Evolutionary conservation across 2,888 invertebrate species (phyloP).

Genomic region (Mechanitis messenoides): DNA sequence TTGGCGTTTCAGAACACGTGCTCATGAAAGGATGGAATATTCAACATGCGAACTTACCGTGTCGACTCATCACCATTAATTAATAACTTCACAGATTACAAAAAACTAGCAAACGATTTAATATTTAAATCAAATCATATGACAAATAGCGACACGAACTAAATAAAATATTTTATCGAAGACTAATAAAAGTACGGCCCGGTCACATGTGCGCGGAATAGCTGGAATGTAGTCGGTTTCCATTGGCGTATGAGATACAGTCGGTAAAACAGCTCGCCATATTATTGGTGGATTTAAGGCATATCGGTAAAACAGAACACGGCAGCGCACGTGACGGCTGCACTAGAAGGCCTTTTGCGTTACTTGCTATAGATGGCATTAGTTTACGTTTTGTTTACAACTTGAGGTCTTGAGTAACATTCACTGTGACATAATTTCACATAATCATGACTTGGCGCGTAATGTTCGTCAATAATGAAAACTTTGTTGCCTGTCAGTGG

Average conservation of each 20-base stretch:
- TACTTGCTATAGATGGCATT: constrained; percentile 47
- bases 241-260: constrained; percentile 46
- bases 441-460: constrained; percentile 37
- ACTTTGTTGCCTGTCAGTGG: constrained; percentile 26
- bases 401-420: constrained; percentile 26
- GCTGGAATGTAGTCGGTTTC: constrained; percentile 40
- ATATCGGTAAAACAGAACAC: constrained; percentile 45
- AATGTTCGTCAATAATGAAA: constrained; percentile 34
- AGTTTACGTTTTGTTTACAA: constrained; percentile 50
- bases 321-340: constrained; percentile 52
- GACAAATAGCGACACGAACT: constrained; percentile 14
- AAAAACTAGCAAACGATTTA: constrained; percentile 9
- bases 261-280: constrained; percentile 38
- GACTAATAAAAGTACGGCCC: constrained; percentile 33
- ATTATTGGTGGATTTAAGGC: constrained; percentile 41
- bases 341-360: constrained; percentile 33
- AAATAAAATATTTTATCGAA: constrained; percentile 25
- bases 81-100: constrained; percentile 22
- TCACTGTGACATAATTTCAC: constrained; percentile 57
- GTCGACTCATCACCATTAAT: constrained; percentile 48
- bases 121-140: constrained; percentile 5
- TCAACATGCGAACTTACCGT: constrained; percentile 49
- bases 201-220: constrained; percentile 67
- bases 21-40: constrained; percentile 29
- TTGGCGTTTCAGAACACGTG: constrained; percentile 38